Evolutionary conservation across 2,888 invertebrate species (phyloP).

Genomic region (Pandemis cinnamomeana): DNA sequence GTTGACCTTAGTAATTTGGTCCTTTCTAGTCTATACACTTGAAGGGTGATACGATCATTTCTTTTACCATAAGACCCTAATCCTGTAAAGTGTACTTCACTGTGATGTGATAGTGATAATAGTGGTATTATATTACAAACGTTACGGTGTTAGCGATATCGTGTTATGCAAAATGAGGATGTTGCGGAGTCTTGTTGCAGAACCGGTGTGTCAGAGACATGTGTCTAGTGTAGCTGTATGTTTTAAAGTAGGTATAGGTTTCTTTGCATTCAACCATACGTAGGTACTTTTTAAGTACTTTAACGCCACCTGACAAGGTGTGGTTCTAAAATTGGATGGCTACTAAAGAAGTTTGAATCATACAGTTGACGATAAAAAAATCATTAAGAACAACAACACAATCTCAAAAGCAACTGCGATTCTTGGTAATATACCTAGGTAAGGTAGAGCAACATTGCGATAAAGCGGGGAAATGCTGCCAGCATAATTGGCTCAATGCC

Average conservation of each 20-base stretch:
- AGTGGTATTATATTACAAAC: slow-evolving; percentile 21
- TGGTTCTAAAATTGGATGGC: too few species aligned
- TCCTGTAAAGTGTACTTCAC: not conserved
- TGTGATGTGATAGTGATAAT: not conserved
- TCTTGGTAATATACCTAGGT: too few species aligned
- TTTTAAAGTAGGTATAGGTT: not conserved
- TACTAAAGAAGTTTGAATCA: too few species aligned
- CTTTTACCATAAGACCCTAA: not conserved
- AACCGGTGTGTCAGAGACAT: slow-evolving; percentile 29
- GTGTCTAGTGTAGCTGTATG: not conserved
- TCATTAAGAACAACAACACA: too few species aligned
- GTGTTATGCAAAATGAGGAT: slow-evolving; percentile 38
- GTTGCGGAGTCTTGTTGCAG: slow-evolving; percentile 23
- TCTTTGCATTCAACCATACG: too few species aligned
- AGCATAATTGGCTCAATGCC: too few species aligned
- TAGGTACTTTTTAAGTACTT: too few species aligned
- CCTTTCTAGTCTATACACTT: slow-evolving; percentile 32
- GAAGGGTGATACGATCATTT: not conserved
- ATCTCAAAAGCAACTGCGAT: too few species aligned
- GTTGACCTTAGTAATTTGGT: slow-evolving; percentile 25
- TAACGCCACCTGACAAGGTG: too few species aligned
- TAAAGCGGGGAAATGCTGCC: too few species aligned
- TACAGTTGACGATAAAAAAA: too few species aligned
- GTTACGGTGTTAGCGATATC: slow-evolving; percentile 39
- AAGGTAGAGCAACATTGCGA: not conserved